Conservation (phyloP, 2,113 vertebrate genomes). For the Mesocricetus auratus region DNA sequence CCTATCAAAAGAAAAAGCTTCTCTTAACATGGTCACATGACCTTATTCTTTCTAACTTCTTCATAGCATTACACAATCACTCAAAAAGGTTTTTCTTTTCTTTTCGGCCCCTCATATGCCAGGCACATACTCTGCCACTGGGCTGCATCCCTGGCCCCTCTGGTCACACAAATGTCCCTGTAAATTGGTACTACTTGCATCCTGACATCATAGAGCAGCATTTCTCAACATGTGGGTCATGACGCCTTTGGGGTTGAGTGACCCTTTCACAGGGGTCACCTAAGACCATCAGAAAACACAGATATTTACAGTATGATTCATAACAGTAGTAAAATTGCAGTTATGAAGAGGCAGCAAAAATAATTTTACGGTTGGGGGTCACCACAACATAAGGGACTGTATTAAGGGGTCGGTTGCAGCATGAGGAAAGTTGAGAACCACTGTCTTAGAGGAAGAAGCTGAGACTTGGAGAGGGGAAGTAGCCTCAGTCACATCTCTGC, state of each 20-base stretch:
- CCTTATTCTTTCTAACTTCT: slow-evolving; percentile 5
- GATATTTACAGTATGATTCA: neutral
- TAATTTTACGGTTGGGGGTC: neutral
- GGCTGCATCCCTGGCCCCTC: neutral
- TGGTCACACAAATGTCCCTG: neutral
- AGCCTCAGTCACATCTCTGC: neutral
- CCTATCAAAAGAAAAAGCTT: no score
- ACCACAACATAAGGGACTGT: neutral
- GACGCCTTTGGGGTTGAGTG: neutral
- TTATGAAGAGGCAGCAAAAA: neutral
- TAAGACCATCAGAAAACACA: neutral
- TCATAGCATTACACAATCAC: neutral
- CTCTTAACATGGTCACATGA: neutral
- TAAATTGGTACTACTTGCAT: neutral
- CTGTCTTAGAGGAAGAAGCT: neutral
- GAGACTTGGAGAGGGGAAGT: neutral
- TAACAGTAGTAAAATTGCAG: neutral
- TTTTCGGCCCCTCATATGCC: neutral
- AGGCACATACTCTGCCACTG: neutral
- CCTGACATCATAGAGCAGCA: neutral
- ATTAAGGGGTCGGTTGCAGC: neutral
- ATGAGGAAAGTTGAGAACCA: neutral
- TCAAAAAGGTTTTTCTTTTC: neutral
- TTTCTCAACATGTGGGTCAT: neutral
- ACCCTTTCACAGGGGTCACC: neutral